Conservation (phyloP, 2,888 invertebrate genomes). For the Acanthosepion lycidas region DNA sequence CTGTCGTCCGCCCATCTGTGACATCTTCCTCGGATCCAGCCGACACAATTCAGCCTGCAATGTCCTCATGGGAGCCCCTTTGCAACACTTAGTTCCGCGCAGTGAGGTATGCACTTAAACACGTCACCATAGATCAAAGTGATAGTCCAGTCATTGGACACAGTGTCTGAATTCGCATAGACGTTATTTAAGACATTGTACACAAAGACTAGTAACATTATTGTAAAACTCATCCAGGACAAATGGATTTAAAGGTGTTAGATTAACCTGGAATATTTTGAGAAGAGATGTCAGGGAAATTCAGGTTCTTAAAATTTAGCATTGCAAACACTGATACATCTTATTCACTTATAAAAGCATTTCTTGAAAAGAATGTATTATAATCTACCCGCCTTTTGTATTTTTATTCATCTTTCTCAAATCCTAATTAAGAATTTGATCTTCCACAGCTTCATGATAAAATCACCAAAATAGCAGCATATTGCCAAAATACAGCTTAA, state of each 20-base stretch:
- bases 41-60: no score
- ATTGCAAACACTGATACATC: neutral
- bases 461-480: no score
- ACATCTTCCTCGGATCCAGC: neutral
- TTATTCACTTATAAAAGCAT: neutral
- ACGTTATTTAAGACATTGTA: no score
- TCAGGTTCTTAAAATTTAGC: neutral
- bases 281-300: no score
- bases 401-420: neutral
- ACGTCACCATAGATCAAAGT: neutral
- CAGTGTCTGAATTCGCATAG: neutral
- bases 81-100: neutral
- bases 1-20: neutral
- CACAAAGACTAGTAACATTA: neutral
- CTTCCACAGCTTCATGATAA: no score
- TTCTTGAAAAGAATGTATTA: neutral
- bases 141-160: neutral
- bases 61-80: neutral
- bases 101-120: neutral
- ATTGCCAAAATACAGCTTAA: no score
- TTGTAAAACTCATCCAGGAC: neutral
- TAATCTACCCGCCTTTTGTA: neutral
- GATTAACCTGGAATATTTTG: no score
- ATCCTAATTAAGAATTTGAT: no score
- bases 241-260: no score